Evolutionary conservation across 1,140 invertebrate species (phyloP).

Genomic region (Meloidogyne chitwoodi): DNA sequence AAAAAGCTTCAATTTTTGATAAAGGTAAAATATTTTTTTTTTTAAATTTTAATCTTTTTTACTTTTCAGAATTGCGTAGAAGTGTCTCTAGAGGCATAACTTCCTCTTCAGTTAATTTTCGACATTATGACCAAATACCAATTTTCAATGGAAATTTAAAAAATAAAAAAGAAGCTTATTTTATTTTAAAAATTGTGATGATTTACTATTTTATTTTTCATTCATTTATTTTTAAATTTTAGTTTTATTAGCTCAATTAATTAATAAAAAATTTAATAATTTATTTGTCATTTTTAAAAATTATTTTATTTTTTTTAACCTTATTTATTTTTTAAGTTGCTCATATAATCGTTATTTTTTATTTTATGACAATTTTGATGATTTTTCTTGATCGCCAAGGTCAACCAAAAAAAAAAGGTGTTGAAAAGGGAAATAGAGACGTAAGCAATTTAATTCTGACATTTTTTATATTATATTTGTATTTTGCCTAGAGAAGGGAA

Average conservation of each 20-base stretch:
- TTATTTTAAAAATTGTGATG: background rate
- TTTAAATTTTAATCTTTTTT: background rate
- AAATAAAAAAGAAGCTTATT: background rate
- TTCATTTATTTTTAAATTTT: background rate
- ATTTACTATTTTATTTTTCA: background rate
- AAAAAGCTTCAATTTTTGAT: background rate
- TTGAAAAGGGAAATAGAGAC: background rate
- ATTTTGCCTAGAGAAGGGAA: too few species aligned
- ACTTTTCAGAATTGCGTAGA: constrained; percentile 14
- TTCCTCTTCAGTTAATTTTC: background rate
- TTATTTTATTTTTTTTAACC: background rate
- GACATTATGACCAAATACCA: background rate
- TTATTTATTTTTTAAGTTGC: background rate
- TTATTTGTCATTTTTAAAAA: background rate
- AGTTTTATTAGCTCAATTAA: background rate
- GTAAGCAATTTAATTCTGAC: background rate
- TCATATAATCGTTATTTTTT: background rate
- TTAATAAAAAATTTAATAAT: too few species aligned
- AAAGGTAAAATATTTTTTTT: background rate
- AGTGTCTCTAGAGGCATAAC: constrained; percentile 1
- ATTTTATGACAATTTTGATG: background rate
- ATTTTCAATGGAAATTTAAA: background rate
- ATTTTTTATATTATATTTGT: background rate
- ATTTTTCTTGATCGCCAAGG: background rate
- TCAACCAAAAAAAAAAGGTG: background rate